phyloP scores from a whole-genome alignment of 2,113 vertebrate species.

The Microcebus lehilahytsara region DNA sequence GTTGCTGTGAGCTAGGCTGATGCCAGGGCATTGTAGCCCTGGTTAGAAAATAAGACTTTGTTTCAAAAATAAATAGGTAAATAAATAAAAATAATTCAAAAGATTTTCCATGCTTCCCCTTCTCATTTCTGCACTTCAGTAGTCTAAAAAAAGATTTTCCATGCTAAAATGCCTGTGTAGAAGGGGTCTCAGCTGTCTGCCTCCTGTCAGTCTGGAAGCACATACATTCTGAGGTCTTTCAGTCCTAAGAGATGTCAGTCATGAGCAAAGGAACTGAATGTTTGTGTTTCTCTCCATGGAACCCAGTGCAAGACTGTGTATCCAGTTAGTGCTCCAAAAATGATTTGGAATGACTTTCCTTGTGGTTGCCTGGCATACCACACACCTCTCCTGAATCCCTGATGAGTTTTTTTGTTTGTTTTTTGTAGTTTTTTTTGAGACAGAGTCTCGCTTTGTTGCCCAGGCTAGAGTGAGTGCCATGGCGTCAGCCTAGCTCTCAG shows the following conservation, averaged over 20 bases:
- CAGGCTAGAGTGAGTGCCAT: too few species aligned
- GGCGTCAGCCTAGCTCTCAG: too few species aligned
- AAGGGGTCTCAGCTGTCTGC: neutral
- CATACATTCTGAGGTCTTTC: neutral
- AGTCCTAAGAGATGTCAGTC: neutral
- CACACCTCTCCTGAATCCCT: neutral
- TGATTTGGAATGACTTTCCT: neutral
- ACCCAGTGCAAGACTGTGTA: neutral
- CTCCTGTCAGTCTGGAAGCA: neutral
- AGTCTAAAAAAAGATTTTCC: neutral
- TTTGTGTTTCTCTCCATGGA: neutral
- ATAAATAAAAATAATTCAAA: too few species aligned
- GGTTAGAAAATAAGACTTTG: too few species aligned
- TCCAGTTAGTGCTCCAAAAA: neutral
- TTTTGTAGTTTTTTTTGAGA: too few species aligned
- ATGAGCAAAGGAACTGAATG: neutral
- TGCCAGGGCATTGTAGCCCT: too few species aligned
- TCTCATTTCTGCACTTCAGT: too few species aligned
- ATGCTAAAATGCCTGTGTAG: neutral
- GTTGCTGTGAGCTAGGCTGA: too few species aligned
- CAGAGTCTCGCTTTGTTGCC: too few species aligned
- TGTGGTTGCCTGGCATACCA: neutral
- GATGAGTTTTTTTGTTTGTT: neutral
- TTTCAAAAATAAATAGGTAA: too few species aligned
- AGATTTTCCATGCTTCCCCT: too few species aligned